Conservation (phyloP, 2,797 vertebrate species). For the Enteromius trimaculatus region DNA sequence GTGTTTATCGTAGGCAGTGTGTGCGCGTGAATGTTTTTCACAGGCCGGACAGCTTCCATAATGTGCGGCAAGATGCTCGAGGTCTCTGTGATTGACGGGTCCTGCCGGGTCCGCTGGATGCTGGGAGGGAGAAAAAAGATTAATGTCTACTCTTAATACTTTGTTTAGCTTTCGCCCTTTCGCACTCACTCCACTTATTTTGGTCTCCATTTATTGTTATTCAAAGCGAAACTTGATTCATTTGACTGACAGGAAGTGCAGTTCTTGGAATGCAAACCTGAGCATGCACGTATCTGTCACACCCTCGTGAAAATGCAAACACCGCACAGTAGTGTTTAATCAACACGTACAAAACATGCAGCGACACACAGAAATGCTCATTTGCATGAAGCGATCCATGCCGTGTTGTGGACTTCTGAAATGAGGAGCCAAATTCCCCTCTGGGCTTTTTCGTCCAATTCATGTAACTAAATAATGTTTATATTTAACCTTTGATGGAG, state of each 20-base stretch:
- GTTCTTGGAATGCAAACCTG: conserved; percentile 44
- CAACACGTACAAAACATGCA: conserved; percentile 37
- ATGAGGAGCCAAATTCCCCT: neutral
- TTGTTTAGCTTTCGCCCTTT: conserved; percentile 7
- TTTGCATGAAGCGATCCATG: neutral
- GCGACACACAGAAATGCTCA: conserved; percentile 1
- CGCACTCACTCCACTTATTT: neutral
- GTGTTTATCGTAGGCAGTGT: conserved; percentile 44
- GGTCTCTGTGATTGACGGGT: conserved; percentile 50
- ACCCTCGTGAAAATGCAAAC: conserved; percentile 38
- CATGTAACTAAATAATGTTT: neutral
- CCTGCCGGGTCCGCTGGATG: conserved; percentile 39
- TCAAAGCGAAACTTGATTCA: conserved; percentile 30
- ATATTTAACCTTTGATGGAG: neutral
- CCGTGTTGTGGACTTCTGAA: neutral
- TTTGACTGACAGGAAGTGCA: conserved; percentile 29
- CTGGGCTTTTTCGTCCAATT: neutral
- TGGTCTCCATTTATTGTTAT: conserved; percentile 16
- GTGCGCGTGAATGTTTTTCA: conserved; percentile 39
- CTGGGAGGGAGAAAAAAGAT: conserved; percentile 18
- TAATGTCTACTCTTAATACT: neutral
- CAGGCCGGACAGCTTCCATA: conserved; percentile 44
- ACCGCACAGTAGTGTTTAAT: conserved; percentile 35
- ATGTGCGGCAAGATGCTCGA: conserved; percentile 45
- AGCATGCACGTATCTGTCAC: conserved; percentile 44